Evolutionary conservation across 2,797 vertebrate genomes (phyloP).

Genomic region (Smutsia gigantea): DNA sequence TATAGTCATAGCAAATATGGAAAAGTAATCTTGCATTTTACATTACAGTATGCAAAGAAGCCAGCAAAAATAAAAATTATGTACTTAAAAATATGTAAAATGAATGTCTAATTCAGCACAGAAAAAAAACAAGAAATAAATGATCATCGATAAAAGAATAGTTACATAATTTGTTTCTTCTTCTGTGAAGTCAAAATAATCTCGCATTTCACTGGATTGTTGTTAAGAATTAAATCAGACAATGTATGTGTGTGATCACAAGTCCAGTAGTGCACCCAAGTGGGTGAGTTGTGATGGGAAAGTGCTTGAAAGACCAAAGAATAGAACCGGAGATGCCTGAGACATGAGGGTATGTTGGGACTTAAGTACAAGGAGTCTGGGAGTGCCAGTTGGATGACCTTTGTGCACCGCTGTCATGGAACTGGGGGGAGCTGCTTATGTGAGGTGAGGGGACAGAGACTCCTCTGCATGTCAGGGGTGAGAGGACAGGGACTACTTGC

Average conservation of each 20-base stretch:
- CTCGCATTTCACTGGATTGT: not conserved
- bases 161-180: slow-evolving; percentile 1
- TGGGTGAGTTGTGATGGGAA: too few species aligned
- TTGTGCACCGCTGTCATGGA: too few species aligned
- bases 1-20: slow-evolving; percentile 26
- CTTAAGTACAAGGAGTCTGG: too few species aligned
- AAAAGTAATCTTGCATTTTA: slow-evolving; percentile 42
- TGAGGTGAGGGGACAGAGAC: too few species aligned
- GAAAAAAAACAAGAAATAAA: slow-evolving; percentile 29
- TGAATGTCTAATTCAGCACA: slow-evolving; percentile 39
- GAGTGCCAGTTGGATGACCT: too few species aligned
- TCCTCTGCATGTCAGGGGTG: too few species aligned
- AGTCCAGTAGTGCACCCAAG: too few species aligned
- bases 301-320: too few species aligned
- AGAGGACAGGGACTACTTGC: too few species aligned
- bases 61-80: slow-evolving; percentile 42
- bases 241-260: not conserved
- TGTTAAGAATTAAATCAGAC: slow-evolving; percentile 29
- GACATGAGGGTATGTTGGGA: too few species aligned
- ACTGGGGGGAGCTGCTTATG: too few species aligned
- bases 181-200: slow-evolving; percentile 6
- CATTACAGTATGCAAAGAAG: slow-evolving; percentile 43
- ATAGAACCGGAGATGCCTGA: too few species aligned
- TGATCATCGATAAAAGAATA: not conserved
- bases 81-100: not conserved